Evolutionary conservation across 2,888 invertebrate genomes (phyloP), one percentile per base, ranked within the genome.

Genomic region (Galeruca laticollis): DNA sequence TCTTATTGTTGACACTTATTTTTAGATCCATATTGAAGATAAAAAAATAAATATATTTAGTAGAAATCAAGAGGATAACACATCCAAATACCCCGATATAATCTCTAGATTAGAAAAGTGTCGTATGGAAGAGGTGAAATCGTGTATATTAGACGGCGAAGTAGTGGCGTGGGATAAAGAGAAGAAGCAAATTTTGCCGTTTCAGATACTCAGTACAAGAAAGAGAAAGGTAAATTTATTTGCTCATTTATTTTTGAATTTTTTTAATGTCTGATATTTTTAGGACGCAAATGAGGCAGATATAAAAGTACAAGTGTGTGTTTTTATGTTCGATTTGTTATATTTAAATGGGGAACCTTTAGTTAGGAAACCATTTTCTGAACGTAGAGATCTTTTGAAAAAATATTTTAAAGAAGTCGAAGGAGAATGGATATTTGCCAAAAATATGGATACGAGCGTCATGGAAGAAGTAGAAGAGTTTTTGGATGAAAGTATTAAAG

Each of bases 311-410:
- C 85, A 86, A 80, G 86, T 99, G 72, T 98, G 98, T 83, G 93
- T 99, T 35, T 99, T 95, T 86, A 94, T 97, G 86, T 99, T 99
- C 86, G 99, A 99, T 88, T 87, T 99, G 77, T 87, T 99, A 20
- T 98, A 93, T 84, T 87, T 98, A 11, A 98, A 99, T 87, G 98
- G 95, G 0, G 87, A 90, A 78, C 87, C 98, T 2, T 87, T 99
- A 33, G 96, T 98, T 0, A 89, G 90, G 60, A 87, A 92, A 73
- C 91, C 97, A 5, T 92, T 99, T 72, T 84, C 87, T 0, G 88
- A 90, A 77, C 87, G 99, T 0, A 88, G 99, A n/a, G 86, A 87
- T 21, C 84, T 95, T 68, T 86, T 99, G 1, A 86, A 88, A 76
- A 88, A 92, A 40, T 86, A 93, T 82, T 95, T 97, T 82, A 86